Evolutionary conservation across 1,140 invertebrate genomes (phyloP).

Genomic region (Dinoponera quadriceps): DNA sequence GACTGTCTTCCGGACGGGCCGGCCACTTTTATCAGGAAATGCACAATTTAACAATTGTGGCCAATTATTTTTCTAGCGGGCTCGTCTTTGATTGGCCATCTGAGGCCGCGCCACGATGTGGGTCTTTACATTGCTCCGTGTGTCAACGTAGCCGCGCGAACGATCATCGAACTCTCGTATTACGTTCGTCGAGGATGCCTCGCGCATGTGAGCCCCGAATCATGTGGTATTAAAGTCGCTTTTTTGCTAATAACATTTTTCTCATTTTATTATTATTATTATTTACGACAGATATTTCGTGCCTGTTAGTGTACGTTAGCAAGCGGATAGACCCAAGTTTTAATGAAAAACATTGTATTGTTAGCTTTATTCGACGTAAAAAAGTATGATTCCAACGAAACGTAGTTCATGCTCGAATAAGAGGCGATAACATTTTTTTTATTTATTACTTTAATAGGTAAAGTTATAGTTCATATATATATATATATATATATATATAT

Average conservation of each 20-base stretch:
- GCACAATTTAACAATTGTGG: slow-evolving; percentile 82
- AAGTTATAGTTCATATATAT: too few relatives aligned
- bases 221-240: not conserved
- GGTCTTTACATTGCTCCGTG: slow-evolving; percentile 38
- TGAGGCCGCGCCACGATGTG: slow-evolving; percentile 58
- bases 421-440: too few relatives aligned
- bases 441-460: too few relatives aligned
- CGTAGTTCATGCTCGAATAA: too few relatives aligned
- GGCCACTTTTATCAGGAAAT: slow-evolving; percentile 79
- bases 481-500: too few relatives aligned
- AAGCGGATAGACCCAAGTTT: not conserved
- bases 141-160: slow-evolving; percentile 25
- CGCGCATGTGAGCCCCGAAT: not conserved
- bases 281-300: not conserved
- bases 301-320: not conserved
- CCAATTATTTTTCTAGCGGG: slow-evolving; percentile 81
- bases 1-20: slow-evolving; percentile 59
- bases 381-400: too few relatives aligned
- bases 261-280: too few relatives aligned
- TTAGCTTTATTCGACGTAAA: too few relatives aligned
- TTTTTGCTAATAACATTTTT: not conserved
- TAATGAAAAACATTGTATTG: not conserved
- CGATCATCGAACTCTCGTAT: slow-evolving; percentile 61
- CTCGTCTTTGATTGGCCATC: slow-evolving; percentile 76
- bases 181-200: slow-evolving; percentile 42